phyloP scores from a whole-genome alignment of 1,140 invertebrate species.

The Platorchestia sp. region DNA sequence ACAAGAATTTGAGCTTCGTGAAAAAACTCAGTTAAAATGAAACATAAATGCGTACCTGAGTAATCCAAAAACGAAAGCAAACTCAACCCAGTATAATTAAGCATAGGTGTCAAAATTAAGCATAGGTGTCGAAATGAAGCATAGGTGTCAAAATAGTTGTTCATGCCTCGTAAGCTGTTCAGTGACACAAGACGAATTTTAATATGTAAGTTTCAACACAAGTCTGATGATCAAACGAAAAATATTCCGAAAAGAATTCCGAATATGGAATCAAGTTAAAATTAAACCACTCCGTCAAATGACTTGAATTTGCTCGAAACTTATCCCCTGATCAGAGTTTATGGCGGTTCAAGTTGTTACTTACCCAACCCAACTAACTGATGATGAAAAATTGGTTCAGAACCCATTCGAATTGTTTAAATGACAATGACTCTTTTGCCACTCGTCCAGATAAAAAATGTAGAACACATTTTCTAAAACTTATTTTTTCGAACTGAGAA shows the following conservation, averaged over 20 bases:
- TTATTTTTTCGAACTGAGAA: neutral
- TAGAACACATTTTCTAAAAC: neutral
- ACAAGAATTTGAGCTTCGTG: neutral
- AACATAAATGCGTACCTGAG: neutral
- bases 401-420: neutral
- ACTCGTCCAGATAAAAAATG: neutral
- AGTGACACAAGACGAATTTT: neutral
- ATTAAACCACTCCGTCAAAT: too few relatives aligned
- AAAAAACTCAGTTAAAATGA: neutral
- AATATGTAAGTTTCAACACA: neutral
- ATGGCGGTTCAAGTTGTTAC: neutral
- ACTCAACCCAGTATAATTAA: too few relatives aligned
- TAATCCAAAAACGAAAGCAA: neutral
- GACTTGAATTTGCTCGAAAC: neutral
- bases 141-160: neutral
- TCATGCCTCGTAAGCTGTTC: neutral
- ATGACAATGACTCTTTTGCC: neutral
- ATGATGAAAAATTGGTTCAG: neutral
- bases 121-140: neutral
- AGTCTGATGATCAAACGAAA: neutral
- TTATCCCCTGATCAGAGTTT: neutral
- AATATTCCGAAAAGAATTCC: too few relatives aligned
- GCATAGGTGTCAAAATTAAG: neutral
- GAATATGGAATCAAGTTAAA: too few relatives aligned
- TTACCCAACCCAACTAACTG: neutral